A percentile compares a stretch with the other conserved stretches of the same genome.
Evolutionary conservation across 2,797 vertebrate species (phyloP).

Genomic region (Phalanger gymnotis): DNA sequence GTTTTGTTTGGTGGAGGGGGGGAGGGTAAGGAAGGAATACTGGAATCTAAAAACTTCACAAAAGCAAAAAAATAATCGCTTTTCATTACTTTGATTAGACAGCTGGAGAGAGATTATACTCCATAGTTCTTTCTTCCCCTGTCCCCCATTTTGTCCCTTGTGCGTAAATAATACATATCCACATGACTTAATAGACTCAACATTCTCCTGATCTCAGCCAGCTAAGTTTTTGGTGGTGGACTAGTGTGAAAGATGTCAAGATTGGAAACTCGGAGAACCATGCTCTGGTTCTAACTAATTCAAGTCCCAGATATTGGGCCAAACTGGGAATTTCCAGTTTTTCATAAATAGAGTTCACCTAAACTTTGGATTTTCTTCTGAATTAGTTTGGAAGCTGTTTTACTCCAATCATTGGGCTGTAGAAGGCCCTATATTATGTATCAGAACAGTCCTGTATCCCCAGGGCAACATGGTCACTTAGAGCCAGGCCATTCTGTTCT

Average conservation of each 20-base stretch:
- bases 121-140: background rate
- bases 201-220: background rate
- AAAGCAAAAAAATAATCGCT: background rate
- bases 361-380: background rate
- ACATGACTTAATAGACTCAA: background rate
- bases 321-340: background rate
- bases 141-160: background rate
- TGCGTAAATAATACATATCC: background rate
- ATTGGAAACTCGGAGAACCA: background rate
- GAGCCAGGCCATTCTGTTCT: background rate
- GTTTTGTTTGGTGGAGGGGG: background rate
- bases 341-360: background rate
- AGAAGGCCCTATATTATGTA: background rate
- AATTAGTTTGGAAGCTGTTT: background rate
- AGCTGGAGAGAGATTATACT: background rate
- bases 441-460: background rate
- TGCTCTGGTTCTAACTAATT: background rate
- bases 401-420: background rate
- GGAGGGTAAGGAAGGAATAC: background rate
- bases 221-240: background rate
- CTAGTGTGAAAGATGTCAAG: background rate
- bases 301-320: background rate
- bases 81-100: background rate
- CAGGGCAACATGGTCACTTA: background rate
- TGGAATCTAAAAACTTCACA: background rate